These are phyloP conservation scores for Meloidogyne floridensis DNA, from an alignment of 1,140 invertebrate species.

Conservation along the genomic window DNA sequence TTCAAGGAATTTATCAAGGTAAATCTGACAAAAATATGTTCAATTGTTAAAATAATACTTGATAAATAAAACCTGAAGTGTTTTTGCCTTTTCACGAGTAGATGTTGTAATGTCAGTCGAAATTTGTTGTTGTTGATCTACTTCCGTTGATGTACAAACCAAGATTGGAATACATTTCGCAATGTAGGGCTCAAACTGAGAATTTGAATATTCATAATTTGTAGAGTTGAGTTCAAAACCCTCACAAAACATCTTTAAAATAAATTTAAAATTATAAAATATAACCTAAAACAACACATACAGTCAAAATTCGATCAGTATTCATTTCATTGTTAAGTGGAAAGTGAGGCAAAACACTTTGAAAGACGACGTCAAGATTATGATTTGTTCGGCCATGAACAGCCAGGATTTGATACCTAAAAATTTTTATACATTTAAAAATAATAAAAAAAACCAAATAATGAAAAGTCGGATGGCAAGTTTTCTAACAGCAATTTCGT, in stretches of 20 bases:
- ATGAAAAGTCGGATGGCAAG: conserved; percentile 62
- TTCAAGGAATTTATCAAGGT: conserved; percentile 64
- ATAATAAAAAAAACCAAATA: conserved; percentile 47
- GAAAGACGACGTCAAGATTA: conserved; percentile 59
- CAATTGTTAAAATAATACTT: conserved; percentile 10
- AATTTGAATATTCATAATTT: neutral
- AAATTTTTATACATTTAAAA: neutral
- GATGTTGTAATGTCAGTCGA: conserved; percentile 8
- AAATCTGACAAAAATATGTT: conserved; percentile 43
- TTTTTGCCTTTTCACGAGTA: conserved; percentile 55
- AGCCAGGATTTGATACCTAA: conserved; percentile 55
- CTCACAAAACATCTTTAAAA: conserved; percentile 12
- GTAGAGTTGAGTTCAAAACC: neutral
- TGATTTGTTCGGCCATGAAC: conserved; percentile 44
- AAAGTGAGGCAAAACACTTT: conserved; percentile 60
- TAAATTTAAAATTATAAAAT: neutral
- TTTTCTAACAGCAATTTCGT: conserved; percentile 57
- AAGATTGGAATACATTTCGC: conserved; percentile 38
- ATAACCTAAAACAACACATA: conserved; percentile 31
- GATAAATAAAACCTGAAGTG: conserved; percentile 48
- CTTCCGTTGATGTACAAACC: conserved; percentile 29
- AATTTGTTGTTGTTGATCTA: conserved; percentile 8
- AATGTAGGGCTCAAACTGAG: neutral
- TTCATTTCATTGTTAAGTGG: conserved; percentile 44
- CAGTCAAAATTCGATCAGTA: conserved; percentile 38